Base-by-base conservation (phyloP, 2,113 vertebrate genomes). In the Panthera leo region DNA sequence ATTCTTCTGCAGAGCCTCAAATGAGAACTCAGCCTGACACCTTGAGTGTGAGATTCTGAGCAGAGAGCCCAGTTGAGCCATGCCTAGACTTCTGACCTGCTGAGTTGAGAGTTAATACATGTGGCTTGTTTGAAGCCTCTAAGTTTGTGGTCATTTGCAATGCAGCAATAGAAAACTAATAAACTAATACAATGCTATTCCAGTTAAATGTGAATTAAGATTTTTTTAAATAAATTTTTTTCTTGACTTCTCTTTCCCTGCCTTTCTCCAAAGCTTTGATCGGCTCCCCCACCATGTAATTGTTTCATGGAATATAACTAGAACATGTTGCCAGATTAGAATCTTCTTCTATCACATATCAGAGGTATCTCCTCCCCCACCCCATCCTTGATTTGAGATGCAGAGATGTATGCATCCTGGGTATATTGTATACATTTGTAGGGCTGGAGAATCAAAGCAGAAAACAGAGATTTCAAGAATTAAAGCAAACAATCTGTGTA, bases 401-500 rank as follows among this genome's bases (percentile, higher is more conserved):
- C 68, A 94, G 55, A 97, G 91, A 80, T 5, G 5, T 65, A 83
- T 51, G 29, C 67, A 95, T 97, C 88, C 96, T 61, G 89, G 85
- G 51, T 83, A 83, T 48, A 53, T 85, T 94, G 89, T 3, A 7
- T 55, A 97, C 0, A 0, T 67, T 10, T 88, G 96, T 97, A 91
- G 39, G 68, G 45, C 76, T 97, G 95, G 29, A 97, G 86, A 97
- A 95, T 87, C 91, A 97, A 97, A 94, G 45, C 90, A 65, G 67
- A 97, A 94, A 36, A 91, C 78, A 95, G 34, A 89, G 80, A 53
- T 42, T 96, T 85, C 18, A 73, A 97, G 73, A 88, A 96, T 67
- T 95, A 97, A 98, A 97, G 48, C 36, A 89, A 98, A 97, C 58
- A 76, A 90, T 85, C 86, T 93, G 79, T 27, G 25, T 29, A 95